A percentile compares a stretch with the other conserved stretches of the same genome.
Conservation (phyloP, 2,888 invertebrate species). For the Drosophila niveifrons region DNA sequence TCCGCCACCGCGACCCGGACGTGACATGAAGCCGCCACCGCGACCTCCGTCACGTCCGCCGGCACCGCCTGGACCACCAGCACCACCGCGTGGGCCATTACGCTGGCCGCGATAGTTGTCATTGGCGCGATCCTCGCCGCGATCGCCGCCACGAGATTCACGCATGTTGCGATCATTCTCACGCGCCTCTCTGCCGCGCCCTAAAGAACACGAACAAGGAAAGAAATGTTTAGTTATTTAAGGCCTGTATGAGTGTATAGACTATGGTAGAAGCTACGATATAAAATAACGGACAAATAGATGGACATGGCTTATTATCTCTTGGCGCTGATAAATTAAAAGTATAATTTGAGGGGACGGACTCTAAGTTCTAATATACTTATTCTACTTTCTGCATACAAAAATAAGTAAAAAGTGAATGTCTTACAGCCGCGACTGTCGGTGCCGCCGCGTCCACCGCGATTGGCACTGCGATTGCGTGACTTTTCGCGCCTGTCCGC, state of each 20-base stretch:
- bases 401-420: not conserved
- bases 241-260: too few relatives aligned
- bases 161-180: constrained; percentile 87
- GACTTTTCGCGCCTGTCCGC: constrained; percentile 84
- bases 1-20: constrained; percentile 85
- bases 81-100: constrained; percentile 62
- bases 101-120: constrained; percentile 75
- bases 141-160: constrained; percentile 84
- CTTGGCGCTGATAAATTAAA: too few relatives aligned
- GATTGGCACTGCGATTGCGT: constrained; percentile 85
- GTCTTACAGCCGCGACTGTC: constrained; percentile 87
- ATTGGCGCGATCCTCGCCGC: constrained; percentile 73
- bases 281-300: too few relatives aligned
- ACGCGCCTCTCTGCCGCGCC: constrained; percentile 88
- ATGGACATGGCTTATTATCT: too few relatives aligned
- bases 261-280: too few relatives aligned
- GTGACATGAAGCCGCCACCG: constrained; percentile 66
- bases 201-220: constrained; percentile 48
- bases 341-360: too few relatives aligned
- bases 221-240: too few relatives aligned
- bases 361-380: too few relatives aligned
- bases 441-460: constrained; percentile 85
- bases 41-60: constrained; percentile 75
- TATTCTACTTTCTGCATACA: not conserved
- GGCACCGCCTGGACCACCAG: constrained; percentile 62